Percentiles rank a stretch among this genome's conserved stretches.
Conservation (phyloP, 2,797 vertebrate genomes). For the Gallirallus australis region DNA sequence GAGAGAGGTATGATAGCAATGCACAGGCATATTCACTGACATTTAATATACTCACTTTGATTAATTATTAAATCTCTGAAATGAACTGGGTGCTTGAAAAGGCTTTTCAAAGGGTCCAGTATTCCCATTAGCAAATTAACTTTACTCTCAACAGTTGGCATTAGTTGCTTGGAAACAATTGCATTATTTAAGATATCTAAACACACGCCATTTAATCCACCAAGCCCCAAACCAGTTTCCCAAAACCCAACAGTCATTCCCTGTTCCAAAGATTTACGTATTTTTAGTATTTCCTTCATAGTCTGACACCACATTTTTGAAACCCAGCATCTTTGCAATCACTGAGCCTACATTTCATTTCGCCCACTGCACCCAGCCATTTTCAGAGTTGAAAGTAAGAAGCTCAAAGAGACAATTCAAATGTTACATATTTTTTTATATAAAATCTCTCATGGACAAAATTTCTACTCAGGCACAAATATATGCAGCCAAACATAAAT, state of each 20-base stretch:
- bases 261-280: not conserved
- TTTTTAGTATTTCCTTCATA: not conserved
- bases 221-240: not conserved
- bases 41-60: conserved; percentile 67
- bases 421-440: not conserved
- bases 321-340: not conserved
- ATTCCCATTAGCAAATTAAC: conserved; percentile 64
- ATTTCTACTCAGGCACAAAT: not conserved
- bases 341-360: not conserved
- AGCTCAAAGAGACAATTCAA: not conserved
- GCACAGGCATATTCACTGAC: conserved; percentile 18
- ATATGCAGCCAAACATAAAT: not conserved
- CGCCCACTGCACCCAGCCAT: not conserved
- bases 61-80: conserved; percentile 73
- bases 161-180: conserved; percentile 43
- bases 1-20: conserved; percentile 26
- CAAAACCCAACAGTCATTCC: not conserved
- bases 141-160: conserved; percentile 24
- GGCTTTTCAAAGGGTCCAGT: conserved; percentile 48
- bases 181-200: conserved; percentile 12
- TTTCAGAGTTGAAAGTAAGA: not conserved
- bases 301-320: conserved; percentile 5
- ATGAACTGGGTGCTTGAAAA: conserved; percentile 41
- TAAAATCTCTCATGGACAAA: not conserved
- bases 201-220: not conserved